phyloP scores from a whole-genome alignment of 2,797 vertebrate genomes.

The Anas bahamensis region DNA sequence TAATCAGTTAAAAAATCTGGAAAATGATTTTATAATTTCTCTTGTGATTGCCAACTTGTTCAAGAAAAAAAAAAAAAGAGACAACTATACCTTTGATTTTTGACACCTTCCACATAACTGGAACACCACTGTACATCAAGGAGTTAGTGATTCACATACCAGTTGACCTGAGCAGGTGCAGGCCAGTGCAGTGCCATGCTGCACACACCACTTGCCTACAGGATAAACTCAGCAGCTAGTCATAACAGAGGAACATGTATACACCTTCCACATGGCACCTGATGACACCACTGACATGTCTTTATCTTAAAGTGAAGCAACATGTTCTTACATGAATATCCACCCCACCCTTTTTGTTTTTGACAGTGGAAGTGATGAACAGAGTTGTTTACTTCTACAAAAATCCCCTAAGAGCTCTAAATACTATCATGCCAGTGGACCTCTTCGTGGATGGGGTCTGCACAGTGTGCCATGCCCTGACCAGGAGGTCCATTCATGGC shows the following conservation, averaged over 20 bases:
- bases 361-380: background rate
- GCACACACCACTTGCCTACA: accelerated
- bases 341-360: background rate
- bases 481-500: background rate
- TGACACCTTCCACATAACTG: background rate
- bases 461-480: accelerated
- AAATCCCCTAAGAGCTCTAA: background rate
- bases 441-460: background rate
- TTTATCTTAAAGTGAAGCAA: background rate
- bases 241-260: background rate
- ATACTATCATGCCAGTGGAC: background rate
- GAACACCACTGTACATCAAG: background rate
- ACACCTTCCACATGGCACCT: background rate
- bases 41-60: background rate
- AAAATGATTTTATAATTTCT: background rate
- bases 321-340: background rate
- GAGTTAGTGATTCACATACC: background rate
- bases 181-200: background rate
- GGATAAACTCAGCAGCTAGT: background rate
- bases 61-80: background rate
- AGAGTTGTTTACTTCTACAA: background rate
- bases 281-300: background rate
- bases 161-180: background rate
- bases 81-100: background rate
- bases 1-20: background rate